Evolutionary conservation across 2,797 vertebrate species (phyloP).

Genomic region (Hypotaenidia okinawae): DNA sequence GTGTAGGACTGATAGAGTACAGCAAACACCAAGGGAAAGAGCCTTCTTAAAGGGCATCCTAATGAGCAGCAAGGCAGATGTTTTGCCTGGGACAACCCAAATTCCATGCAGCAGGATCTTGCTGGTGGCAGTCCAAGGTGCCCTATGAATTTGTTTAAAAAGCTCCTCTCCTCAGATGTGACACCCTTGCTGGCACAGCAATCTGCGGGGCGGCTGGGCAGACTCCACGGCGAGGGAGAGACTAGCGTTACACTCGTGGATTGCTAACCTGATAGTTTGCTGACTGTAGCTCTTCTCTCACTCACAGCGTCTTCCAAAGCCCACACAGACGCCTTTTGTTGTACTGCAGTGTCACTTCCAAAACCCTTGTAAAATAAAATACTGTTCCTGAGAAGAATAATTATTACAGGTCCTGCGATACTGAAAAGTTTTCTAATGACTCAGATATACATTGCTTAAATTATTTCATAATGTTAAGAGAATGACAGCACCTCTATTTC

Average conservation of each 20-base stretch:
- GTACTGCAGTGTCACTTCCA: not conserved
- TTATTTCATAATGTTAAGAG: not conserved
- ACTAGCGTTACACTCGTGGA: not conserved
- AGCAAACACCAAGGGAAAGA: not conserved
- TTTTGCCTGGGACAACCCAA: not conserved
- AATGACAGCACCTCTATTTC: not conserved
- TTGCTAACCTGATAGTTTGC: not conserved
- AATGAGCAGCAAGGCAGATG: not conserved
- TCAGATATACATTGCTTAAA: not conserved
- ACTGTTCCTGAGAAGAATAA: not conserved
- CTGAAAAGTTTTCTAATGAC: not conserved
- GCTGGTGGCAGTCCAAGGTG: not conserved
- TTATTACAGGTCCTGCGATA: not conserved
- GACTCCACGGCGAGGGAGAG: rapidly evolving
- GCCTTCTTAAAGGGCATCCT: not conserved
- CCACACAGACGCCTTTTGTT: not conserved
- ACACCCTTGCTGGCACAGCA: not conserved
- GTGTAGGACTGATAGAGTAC: not conserved
- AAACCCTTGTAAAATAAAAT: not conserved
- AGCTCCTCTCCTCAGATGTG: not conserved
- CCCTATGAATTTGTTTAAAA: not conserved
- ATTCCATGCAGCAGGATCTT: not conserved
- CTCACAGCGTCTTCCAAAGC: not conserved
- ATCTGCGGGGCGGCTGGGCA: not conserved
- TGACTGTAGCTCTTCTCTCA: not conserved